phyloP scores from a whole-genome alignment of 2,797 vertebrate species.

The Melanotaenia trifasciata region DNA sequence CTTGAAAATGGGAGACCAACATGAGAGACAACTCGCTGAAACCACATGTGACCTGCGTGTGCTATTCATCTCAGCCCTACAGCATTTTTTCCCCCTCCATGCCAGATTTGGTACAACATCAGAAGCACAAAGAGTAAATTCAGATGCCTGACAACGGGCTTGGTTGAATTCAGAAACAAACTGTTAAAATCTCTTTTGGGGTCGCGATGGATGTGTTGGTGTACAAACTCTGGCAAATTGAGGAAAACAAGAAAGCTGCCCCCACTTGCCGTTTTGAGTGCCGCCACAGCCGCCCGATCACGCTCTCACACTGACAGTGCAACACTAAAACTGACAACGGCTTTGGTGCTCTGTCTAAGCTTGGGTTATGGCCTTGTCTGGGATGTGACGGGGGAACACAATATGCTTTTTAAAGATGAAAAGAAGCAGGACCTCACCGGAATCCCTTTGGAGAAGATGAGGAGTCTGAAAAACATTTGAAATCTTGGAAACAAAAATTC shows the following conservation, averaged over 20 bases:
- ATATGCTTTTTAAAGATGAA: slow-evolving; percentile 34
- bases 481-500: slow-evolving; percentile 60
- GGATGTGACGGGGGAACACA: slow-evolving; percentile 38
- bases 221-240: slow-evolving; percentile 5
- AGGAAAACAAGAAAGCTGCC: neutral
- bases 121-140: slow-evolving; percentile 5
- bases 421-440: slow-evolving; percentile 37
- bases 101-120: slow-evolving; percentile 20
- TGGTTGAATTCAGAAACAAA: slow-evolving; percentile 1
- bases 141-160: slow-evolving; percentile 10
- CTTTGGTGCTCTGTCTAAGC: slow-evolving; percentile 29
- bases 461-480: slow-evolving; percentile 46
- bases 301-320: slow-evolving; percentile 69
- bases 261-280: slow-evolving; percentile 24
- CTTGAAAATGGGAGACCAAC: neutral
- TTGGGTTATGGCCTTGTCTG: slow-evolving; percentile 13
- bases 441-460: slow-evolving; percentile 32
- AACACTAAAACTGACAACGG: slow-evolving; percentile 74
- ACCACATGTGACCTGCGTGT: slow-evolving; percentile 36
- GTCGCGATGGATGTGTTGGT: neutral
- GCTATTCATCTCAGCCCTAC: slow-evolving; percentile 10
- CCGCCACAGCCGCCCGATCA: slow-evolving; percentile 35
- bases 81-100: slow-evolving; percentile 3
- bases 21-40: slow-evolving; percentile 15
- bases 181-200: neutral